A percentile compares a stretch with the other conserved stretches of the same genome.
Conservation (phyloP, 92 coral and sea anemone species). For the Phenganax subtilis region DNA sequence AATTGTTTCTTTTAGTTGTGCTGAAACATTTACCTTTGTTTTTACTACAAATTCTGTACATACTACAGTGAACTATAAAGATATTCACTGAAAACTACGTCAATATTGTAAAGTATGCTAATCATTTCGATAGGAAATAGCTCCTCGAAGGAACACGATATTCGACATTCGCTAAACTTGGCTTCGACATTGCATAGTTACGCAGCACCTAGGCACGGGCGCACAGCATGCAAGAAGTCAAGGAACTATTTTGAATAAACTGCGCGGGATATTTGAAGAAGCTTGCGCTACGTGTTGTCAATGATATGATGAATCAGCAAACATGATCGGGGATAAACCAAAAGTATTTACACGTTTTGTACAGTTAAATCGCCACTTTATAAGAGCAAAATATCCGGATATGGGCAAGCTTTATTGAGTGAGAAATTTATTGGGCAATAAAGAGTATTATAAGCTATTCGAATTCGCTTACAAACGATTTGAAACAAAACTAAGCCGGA, state of each 20-base stretch:
- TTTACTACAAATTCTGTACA: neutral
- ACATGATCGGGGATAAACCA: neutral
- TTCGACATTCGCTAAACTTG: neutral
- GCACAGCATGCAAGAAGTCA: neutral
- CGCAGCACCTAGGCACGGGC: neutral
- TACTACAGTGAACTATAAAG: no score
- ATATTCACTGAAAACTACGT: neutral
- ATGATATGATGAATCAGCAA: neutral
- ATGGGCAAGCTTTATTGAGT: neutral
- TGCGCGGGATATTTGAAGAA: conserved; percentile 8
- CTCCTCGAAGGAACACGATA: neutral
- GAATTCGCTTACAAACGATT: neutral
- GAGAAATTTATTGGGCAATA: neutral
- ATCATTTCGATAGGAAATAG: conserved; percentile 1
- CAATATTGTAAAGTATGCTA: neutral
- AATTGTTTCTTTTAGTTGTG: no score
- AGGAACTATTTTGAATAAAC: conserved; percentile 8
- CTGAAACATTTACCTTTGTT: neutral
- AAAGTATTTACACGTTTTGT: neutral
- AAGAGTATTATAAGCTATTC: neutral
- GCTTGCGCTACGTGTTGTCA: neutral
- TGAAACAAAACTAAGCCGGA: neutral
- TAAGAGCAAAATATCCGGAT: neutral
- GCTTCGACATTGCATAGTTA: neutral
- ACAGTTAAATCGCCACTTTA: neutral